Base-by-base conservation (phyloP, 1,140 invertebrate genomes). In the Oedothorax gibbosus region DNA sequence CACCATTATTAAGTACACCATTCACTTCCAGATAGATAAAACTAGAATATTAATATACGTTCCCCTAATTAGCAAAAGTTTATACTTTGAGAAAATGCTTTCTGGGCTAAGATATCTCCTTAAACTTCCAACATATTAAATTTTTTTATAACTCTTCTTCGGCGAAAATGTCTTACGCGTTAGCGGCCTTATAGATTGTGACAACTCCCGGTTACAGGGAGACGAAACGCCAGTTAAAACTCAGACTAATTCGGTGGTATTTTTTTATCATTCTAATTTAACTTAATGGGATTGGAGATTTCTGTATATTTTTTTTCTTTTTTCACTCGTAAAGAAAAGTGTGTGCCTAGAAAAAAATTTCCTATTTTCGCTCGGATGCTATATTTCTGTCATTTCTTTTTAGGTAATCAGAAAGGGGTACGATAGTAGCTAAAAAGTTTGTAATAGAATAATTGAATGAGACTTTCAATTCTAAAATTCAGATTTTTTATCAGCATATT, bases 401-500 rank as follows among this genome's bases (percentile, higher is more conserved):
- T n/a, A 14, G 15, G 51, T 62, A 79, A 79, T 79, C 20, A 21
- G 62, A 79, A 68, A 79, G 56, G 64, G 51, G 35, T 56, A 79
- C 66, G 56, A 79, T 53, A 18, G 53, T 8, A 7, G 50, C 11
- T 12, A 14, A 21, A 68, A 64, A 54, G 51, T 68, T 66, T 68
- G 53, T 79, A 79, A 66, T 79, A 65, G 50, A 79, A 79, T 79
- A 79, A 79, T 79, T 79, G 64, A 53, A 79, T 79, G 12, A 79
- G 77, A 79, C 77, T 79, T 66, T 79, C 65, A 79, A 79, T 79
- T 79, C 62, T 79, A 60, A 68, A 53, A 51, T 79, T 79, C 64
- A 20, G 12, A 35, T 35, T 35, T 35, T 35, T 35, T 35, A 35
- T 35, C 35, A 35, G 35, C 35, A 35, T 35, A 35, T 35, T 35